Evolutionary conservation across 2,797 vertebrate species (phyloP), one percentile per base, ranked within the genome.

Genomic region (Halcyon chelicuti): DNA sequence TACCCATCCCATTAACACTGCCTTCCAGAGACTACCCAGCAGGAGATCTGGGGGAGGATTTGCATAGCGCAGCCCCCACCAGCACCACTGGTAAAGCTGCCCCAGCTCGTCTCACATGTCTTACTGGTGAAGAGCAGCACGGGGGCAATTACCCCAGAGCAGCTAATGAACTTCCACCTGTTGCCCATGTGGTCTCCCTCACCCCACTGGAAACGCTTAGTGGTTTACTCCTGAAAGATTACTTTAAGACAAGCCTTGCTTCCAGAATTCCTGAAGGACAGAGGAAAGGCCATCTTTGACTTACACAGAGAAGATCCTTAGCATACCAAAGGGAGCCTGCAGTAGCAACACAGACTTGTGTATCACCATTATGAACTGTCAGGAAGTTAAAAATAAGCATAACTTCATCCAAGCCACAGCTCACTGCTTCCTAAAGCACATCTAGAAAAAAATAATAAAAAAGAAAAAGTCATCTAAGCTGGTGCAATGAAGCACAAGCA

Each of bases 381-480:
- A 89, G 68, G 54, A 88, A 77, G 68, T 83, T 95, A 88, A 96
- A 96, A 96, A 95, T 68, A 93, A 78, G 91, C 66, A 72, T 92
- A 95, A 87, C 65, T 95, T 90, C 57, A 91, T 82, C 74, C 77
- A 96, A 89, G 90, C 65, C 86, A 93, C 80, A 66, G 75, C 61
- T 89, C 86, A 72, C 83, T 95, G 86, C 80, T 92, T 95, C 74
- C 83, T 77, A 93, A 94, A 96, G 63, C 74, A 71, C 21, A 78
- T 51, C 47, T 58, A 12, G 9, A 35, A 25, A 65, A 19, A 63
- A 46, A 46, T 31, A 62, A 35, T 9, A 18, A 66, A 85, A 79
- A 33, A n/a, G 46, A 54, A 63, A 71, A 80, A 65, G 49, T 40
- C 5, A 26, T 88, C 81, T 95, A 86, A 85, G 42, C 29, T 87